Conservation (phyloP, 2,113 vertebrate genomes). For the Semicossyphus pulcher region DNA sequence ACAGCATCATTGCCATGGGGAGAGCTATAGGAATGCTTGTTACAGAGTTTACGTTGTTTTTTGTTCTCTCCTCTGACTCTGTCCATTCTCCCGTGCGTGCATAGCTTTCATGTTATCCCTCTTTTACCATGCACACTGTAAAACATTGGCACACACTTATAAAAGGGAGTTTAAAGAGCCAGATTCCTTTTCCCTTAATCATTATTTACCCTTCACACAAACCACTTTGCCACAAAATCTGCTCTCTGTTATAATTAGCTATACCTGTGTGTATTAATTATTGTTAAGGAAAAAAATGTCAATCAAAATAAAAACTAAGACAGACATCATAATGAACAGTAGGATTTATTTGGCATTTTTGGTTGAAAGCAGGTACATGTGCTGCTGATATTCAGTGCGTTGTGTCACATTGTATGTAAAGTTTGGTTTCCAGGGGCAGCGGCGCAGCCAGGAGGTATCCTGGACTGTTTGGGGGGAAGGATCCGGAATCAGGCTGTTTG, state of each 20-base stretch:
- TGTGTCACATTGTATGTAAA: constrained; percentile 24
- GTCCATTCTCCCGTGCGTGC: constrained; percentile 24
- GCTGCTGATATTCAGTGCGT: constrained; percentile 21
- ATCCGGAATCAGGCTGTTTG: constrained; percentile 76
- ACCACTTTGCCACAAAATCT: constrained; percentile 1
- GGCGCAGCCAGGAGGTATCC: constrained; percentile 61
- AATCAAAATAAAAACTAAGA: constrained; percentile 7
- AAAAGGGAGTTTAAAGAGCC: constrained; percentile 45
- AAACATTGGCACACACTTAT: constrained; percentile 70
- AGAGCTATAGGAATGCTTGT: constrained; percentile 71
- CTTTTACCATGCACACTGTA: constrained; percentile 66
- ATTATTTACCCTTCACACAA: constrained; percentile 49
- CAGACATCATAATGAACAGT: background rate
- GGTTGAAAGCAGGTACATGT: background rate
- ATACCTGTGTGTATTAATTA: no score
- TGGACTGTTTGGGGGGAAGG: constrained; percentile 73
- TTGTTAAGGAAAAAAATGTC: no score
- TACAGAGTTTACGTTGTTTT: constrained; percentile 38
- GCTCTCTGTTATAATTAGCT: background rate
- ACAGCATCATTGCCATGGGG: constrained; percentile 52
- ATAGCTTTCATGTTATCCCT: constrained; percentile 29
- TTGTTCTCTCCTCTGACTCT: background rate
- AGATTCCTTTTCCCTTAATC: constrained; percentile 26
- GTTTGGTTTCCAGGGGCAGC: constrained; percentile 67
- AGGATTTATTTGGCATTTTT: constrained; percentile 1